Evolutionary conservation across 37 sponge, comb jelly and placozoan species (phyloP), one percentile per base, ranked within the genome.

Genomic region (Agelas oroides): DNA sequence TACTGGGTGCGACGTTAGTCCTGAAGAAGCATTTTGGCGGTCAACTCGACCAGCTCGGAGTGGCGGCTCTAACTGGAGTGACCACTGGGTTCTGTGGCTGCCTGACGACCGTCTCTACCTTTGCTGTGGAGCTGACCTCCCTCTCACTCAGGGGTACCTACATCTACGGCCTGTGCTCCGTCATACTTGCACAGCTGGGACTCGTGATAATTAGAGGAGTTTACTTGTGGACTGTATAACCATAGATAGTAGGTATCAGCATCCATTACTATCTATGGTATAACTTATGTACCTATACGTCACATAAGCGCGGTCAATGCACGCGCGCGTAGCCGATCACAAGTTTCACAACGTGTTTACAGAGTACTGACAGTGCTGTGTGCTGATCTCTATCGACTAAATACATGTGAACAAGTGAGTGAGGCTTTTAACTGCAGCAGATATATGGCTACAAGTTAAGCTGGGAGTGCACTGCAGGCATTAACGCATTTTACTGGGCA

Each of bases 41-140:
- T 6, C 17, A 65, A 19, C 18, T n/a, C 21, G 34, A 21, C 1
- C 58, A 17, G n/a, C 18, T 63, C 1, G 25, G 21, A 19, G 37
- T 82, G 1, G 21, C 40, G 1, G 30, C 57, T 31, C 57, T 87
- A 20, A 54, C 20, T 25, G 90, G 90, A 79, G 33, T 78, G 30
- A 65, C 61, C 14, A 60, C 80, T 74, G 90, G 90, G 3, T 84
- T 90, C 57, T 90, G 90, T 78, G 90, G 90, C 31, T 80, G 90
- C 62, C 73, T 90, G 39, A 90, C 90, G 27, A 90, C 90, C 32
- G 90, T 90, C 21, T 90, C 90, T 0, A 90, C 90, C 25, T 90
- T 90, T 73, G 73, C 69, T 25, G 65, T 53, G 8, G 80, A 90
- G 46, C 60, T 90, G 21, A 60, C 58, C 60, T 37, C 68, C 15